Base-by-base conservation (phyloP, 2,797 vertebrate species). In the Pangasius macronema region DNA sequence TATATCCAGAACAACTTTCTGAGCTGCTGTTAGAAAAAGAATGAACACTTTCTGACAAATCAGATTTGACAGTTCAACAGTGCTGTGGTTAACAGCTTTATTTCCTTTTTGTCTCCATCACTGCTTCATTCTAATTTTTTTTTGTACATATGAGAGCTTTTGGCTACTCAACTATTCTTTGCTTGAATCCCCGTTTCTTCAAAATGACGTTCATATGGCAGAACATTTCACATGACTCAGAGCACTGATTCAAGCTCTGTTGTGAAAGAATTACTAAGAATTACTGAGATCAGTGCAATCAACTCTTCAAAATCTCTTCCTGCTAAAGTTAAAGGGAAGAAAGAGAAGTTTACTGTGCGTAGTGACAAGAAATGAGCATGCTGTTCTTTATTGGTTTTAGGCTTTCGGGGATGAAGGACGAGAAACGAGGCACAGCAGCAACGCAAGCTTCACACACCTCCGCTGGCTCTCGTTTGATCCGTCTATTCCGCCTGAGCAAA, bases 401-500 rank as follows among this genome's bases (percentile, higher is more conserved):
- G 79, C 49, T 86, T 86, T 80, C n/a, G 4, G 49, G 68, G 84
- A 88, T 85, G 72, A 86, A 83, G 86, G 80, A 73, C 7, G 30
- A 39, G 79, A 86, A 89, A 85, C 55, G 83, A 63, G 81, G 83
- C 82, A 39, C 80, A 49, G 67, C 83, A 82, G 88, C 65, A 88
- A 86, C 46, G 57, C 59, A 16, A 33, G 53, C 65, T 67, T 72
- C 30, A 36, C 61, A 67, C 30, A 24, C 51, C 72, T 82, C 68
- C 49, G 14, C 80, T 81, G 24, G 33, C 85, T 33, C 30, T 51
- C 59, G 83, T 90, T 88, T 89, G 87, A 89, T 90, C 87, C 68
- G 53, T 57, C 73, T 33, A 67, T 65, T 30, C 51, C 36, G 61
- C 83, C 10, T 63, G 59, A 77, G 85, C 67, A n/a, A 82, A 84